Conservation (phyloP, 2,888 invertebrate genomes). For the Pristionchus fissidentatus region DNA sequence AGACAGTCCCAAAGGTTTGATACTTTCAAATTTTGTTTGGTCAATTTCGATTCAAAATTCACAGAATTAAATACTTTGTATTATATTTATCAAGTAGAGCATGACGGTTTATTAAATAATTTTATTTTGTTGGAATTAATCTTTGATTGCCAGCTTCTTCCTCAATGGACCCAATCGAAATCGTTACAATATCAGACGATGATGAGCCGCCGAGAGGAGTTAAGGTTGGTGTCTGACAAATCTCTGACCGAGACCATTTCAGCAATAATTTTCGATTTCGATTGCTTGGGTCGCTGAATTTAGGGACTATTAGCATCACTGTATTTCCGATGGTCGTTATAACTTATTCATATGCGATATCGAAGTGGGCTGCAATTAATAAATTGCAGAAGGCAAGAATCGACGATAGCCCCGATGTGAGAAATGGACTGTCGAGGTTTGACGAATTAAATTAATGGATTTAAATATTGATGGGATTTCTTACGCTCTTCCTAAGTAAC, state of each 20-base stretch:
- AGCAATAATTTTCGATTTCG: background rate
- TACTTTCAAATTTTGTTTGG: background rate
- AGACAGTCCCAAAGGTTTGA: background rate
- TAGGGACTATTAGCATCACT: too few relatives aligned
- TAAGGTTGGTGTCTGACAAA: background rate
- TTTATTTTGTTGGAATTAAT: background rate
- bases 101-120: too few relatives aligned
- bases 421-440: too few relatives aligned
- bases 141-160: background rate
- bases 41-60: too few relatives aligned
- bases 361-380: background rate
- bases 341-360: too few relatives aligned
- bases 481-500: background rate
- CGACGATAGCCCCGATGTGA: background rate
- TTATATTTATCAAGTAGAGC: too few relatives aligned
- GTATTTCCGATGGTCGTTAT: too few relatives aligned
- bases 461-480: background rate
- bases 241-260: background rate
- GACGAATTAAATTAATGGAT: background rate
- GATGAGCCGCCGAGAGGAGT: background rate
- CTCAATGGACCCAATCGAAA: background rate
- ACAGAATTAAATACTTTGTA: too few relatives aligned
- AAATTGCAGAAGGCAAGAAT: background rate
- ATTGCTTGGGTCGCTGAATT: too few relatives aligned
- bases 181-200: background rate